phyloP scores from a whole-genome alignment of 1,140 invertebrate species.

The Zaprionus gabonicus region DNA sequence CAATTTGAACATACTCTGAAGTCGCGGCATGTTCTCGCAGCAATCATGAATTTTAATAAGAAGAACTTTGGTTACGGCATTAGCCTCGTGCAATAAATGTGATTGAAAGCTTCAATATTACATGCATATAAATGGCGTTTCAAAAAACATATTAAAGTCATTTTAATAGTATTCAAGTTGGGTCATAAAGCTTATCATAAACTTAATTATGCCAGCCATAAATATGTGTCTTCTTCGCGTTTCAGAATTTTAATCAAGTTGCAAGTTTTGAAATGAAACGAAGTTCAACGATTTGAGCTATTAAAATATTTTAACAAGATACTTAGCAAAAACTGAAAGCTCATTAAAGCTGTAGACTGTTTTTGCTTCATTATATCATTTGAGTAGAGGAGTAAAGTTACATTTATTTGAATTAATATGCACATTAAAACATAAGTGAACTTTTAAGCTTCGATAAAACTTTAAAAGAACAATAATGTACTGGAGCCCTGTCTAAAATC shows the following conservation, averaged over 20 bases:
- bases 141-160: background rate
- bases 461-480: background rate
- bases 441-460: no score
- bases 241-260: background rate
- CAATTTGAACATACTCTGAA: background rate
- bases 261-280: background rate
- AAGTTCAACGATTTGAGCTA: background rate
- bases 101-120: background rate
- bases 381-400: no score
- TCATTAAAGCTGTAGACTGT: constrained; percentile 2
- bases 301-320: background rate
- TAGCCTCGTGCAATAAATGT: background rate
- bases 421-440: no score
- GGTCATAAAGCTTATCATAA: background rate
- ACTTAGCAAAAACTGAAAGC: background rate
- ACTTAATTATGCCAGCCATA: background rate
- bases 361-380: background rate
- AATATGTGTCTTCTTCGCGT: background rate
- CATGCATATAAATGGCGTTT: background rate
- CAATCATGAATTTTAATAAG: background rate
- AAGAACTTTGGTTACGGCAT: background rate
- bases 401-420: no score
- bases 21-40: background rate
- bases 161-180: background rate
- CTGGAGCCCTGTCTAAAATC: no score